Conservation (phyloP, 2,888 invertebrate species). For the Nysson spinosus region DNA sequence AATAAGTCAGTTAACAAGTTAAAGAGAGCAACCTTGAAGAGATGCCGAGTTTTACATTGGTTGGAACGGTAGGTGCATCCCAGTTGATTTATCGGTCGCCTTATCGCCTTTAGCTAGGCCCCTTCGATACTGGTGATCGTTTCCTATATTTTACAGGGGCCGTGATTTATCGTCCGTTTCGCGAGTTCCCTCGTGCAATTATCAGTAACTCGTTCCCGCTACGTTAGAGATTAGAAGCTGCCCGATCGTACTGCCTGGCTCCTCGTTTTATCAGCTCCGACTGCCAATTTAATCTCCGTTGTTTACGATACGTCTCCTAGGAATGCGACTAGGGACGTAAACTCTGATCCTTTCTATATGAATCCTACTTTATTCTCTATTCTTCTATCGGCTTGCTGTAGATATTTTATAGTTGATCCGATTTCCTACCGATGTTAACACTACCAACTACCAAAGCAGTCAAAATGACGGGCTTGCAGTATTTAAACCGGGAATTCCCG, state of each 20-base stretch:
- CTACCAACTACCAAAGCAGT: too few relatives aligned
- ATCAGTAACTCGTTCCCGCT: slow-evolving; percentile 57
- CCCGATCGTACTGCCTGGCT: slow-evolving; percentile 35
- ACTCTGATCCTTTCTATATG: too few relatives aligned
- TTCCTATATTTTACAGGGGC: slow-evolving; percentile 66
- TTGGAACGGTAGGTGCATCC: slow-evolving; percentile 63
- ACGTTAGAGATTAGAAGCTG: slow-evolving; percentile 57
- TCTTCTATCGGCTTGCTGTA: too few relatives aligned
- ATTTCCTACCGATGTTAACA: too few relatives aligned
- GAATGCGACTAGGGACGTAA: slow-evolving; percentile 4
- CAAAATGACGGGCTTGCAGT: too few relatives aligned
- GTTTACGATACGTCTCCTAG: slow-evolving; percentile 35
- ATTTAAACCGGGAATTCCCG: too few relatives aligned
- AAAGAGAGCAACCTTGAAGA: slow-evolving; percentile 18
- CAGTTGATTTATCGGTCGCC: slow-evolving; percentile 66
- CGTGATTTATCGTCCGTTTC: slow-evolving; percentile 66
- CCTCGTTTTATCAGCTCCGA: slow-evolving; percentile 49
- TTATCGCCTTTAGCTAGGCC: slow-evolving; percentile 55
- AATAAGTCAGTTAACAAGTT: slow-evolving; percentile 8
- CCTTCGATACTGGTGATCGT: slow-evolving; percentile 65
- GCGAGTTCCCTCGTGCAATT: slow-evolving; percentile 58
- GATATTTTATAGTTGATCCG: too few relatives aligned
- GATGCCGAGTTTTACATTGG: slow-evolving; percentile 39
- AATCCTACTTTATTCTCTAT: too few relatives aligned
- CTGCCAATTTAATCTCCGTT: slow-evolving; percentile 44